Base-by-base conservation (phyloP, 2,797 vertebrate species). In the Erpetoichthys calabaricus region DNA sequence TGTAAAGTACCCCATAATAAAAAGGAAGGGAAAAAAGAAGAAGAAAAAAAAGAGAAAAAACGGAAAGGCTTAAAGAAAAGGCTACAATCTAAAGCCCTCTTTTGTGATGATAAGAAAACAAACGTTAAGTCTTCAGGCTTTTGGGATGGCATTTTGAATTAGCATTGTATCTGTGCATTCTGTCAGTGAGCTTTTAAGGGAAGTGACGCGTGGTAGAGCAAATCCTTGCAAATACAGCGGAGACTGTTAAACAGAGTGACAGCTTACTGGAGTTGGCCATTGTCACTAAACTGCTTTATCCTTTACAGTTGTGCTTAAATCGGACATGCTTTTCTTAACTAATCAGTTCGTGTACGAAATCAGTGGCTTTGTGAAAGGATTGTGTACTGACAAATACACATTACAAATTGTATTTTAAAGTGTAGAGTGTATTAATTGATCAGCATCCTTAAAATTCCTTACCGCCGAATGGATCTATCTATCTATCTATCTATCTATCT, bases 271-370 rank as follows among this genome's bases (percentile, higher is more conserved):
- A 59, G 55, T n/a, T 56, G n/a, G 53, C 56, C 53, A 58, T 60
- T 67, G 63, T 44, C 42, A 3, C 5, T 6, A 9, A 45, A 8
- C 49, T 53, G 55, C 50, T 59, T 57, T 54, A 57, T 58, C 47
- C 57, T 25, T 10, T 53, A 42, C 41, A 53, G 45, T 53, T 56
- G n/a, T 63, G 57, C 43, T 59, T 52, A 59, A 52, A 56, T 41
- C 55, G 49, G n/a, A 44, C 53, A 45, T 62, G 51, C 54, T 63
- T 59, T 53, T 59, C 51, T 63, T 47, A 63, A 63, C 58, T 42
- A 53, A 45, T 45, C 44, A 4, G 45, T 62, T 55, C 53, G 45
- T 43, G n/a, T 46, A 56, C 47, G 45, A 41, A 55, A 49, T 47
- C 61, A 62, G n/a, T 51, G 47, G 50, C 8, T 52, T 51, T 47